Conservation (phyloP, 1,140 invertebrate genomes). For the Dendrolimus kikuchii region DNA sequence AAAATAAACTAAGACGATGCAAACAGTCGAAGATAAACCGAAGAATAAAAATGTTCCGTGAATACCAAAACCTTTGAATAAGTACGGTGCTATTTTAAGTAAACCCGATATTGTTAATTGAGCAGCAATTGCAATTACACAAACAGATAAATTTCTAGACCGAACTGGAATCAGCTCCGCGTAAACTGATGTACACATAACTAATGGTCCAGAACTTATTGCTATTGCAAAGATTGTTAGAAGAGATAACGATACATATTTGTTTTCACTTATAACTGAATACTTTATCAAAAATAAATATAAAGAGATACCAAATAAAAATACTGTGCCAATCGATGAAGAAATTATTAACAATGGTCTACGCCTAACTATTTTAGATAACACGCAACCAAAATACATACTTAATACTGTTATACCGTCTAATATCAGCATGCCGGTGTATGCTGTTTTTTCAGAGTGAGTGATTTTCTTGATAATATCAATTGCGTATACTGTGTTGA, state of each 20-base stretch:
- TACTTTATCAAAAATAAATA: constrained; percentile 25
- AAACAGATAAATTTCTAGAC: constrained; percentile 20
- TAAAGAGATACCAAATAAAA: constrained; percentile 19
- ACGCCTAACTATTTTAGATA: constrained; percentile 21
- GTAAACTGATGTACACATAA: constrained; percentile 20
- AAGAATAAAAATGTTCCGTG: constrained; percentile 27
- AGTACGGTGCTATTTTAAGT: constrained; percentile 23
- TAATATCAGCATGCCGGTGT: constrained; percentile 28
- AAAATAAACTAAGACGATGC: constrained; percentile 17
- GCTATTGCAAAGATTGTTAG: constrained; percentile 21
- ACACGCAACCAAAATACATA: constrained; percentile 20
- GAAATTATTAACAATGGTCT: constrained; percentile 17
- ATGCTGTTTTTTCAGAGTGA: constrained; percentile 14
- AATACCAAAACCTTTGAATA: constrained; percentile 18
- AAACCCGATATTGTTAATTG: constrained; percentile 8
- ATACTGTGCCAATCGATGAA: constrained; percentile 12
- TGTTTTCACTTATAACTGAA: constrained; percentile 16
- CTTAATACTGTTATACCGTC: constrained; percentile 28
- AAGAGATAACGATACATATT: constrained; percentile 16
- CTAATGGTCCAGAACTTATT: constrained; percentile 27
- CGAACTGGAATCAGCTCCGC: constrained; percentile 23
- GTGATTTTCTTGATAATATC: constrained; percentile 34
- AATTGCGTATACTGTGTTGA: constrained; percentile 28
- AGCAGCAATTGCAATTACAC: constrained; percentile 9
- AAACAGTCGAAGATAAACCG: constrained; percentile 13